These are phyloP conservation scores for Plecotus auritus DNA, from an alignment of 2,113 vertebrate genomes.

Conservation along the genomic window DNA sequence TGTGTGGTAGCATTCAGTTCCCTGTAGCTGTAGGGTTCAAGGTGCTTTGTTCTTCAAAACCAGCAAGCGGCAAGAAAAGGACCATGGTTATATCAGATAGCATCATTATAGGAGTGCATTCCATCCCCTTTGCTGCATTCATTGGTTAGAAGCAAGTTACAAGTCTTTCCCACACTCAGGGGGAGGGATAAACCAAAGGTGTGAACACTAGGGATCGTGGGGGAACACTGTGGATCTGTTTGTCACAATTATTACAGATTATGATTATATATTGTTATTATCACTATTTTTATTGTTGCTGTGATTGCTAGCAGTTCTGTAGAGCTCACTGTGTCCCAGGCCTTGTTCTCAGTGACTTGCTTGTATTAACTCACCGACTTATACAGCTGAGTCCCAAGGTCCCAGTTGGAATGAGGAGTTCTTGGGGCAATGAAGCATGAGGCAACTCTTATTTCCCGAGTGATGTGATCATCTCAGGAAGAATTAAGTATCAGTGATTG, in stretches of 20 bases:
- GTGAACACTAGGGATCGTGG: background rate
- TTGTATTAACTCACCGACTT: background rate
- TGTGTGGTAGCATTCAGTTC: background rate
- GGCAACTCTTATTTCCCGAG: background rate
- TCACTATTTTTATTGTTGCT: background rate
- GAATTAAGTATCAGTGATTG: background rate
- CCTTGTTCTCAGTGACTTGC: background rate
- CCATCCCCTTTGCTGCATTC: background rate
- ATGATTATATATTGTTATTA: background rate
- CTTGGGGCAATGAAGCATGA: background rate
- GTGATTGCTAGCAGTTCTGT: background rate
- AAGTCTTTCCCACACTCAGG: background rate
- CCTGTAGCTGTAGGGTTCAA: background rate
- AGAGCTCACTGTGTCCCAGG: background rate
- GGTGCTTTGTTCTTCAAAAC: background rate
- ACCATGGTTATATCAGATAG: background rate
- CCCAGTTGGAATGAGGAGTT: background rate
- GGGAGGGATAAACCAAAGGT: background rate
- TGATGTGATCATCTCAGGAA: background rate
- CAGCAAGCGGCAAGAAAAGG: background rate
- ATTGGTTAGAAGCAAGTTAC: background rate
- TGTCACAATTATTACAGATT: background rate
- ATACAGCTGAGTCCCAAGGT: background rate
- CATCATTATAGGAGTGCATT: rapidly evolving
- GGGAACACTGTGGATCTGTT: background rate